Evolutionary conservation across 2,113 vertebrate genomes (phyloP).

Genomic region (Pachyramphus minor): DNA sequence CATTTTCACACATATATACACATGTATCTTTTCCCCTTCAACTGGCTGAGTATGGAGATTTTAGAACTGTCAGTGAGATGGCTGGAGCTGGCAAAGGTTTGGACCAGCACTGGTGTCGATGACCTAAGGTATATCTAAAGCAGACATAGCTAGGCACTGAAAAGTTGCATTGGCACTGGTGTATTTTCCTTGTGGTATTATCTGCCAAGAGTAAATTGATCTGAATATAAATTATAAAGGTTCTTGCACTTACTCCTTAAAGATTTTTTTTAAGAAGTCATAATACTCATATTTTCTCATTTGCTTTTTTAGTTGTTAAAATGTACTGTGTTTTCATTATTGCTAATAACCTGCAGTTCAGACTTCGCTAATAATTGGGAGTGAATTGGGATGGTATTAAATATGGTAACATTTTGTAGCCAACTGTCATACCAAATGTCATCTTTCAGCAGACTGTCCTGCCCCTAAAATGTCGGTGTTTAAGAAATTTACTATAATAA

Average conservation of each 20-base stretch:
- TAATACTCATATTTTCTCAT: not conserved
- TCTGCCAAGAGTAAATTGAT: not conserved
- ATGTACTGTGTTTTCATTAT: not conserved
- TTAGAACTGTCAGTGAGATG: not conserved
- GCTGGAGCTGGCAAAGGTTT: not conserved
- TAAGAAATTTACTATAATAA: not conserved
- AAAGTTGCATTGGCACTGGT: not conserved
- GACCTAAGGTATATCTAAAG: not conserved
- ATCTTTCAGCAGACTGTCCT: not conserved
- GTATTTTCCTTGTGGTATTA: not conserved
- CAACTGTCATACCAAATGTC: not conserved
- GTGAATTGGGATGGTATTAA: not conserved
- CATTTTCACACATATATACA: not conserved
- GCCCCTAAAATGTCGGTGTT: not conserved
- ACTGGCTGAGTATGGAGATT: not conserved
- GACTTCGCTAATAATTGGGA: not conserved
- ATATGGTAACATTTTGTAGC: not conserved
- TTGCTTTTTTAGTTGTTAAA: not conserved
- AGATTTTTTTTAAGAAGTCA: not conserved
- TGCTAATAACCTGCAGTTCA: not conserved
- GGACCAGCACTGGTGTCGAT: not conserved
- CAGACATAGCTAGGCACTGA: not conserved
- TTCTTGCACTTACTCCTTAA: not conserved
- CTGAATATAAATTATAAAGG: not conserved
- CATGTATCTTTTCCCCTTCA: not conserved